phyloP scores from a whole-genome alignment of 2,113 vertebrate species.

The Lamprologus ornatipinnis region DNA sequence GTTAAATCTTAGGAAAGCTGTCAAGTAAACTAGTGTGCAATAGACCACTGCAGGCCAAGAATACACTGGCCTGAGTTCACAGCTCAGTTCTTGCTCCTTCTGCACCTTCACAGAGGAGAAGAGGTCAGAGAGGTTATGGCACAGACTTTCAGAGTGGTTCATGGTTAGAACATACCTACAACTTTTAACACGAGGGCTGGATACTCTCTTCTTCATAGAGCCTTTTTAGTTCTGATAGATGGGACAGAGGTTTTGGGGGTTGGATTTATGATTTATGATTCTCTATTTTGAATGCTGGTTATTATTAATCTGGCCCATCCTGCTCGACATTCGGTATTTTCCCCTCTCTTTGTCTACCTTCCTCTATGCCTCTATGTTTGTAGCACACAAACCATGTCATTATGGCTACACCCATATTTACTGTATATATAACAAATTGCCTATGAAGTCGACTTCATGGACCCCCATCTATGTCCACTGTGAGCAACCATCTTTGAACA shows the following conservation, averaged over 20 bases:
- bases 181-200: neutral
- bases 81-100: too few species aligned
- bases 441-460: rapidly evolving
- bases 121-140: neutral
- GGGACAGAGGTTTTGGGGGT: neutral
- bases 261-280: neutral
- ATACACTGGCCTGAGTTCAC: neutral
- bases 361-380: neutral
- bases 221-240: neutral
- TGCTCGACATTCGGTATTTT: neutral
- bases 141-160: neutral
- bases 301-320: neutral
- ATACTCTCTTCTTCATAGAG: neutral
- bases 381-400: neutral
- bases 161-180: neutral
- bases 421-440: neutral
- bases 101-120: neutral
- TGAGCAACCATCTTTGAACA: neutral
- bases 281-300: neutral
- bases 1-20: neutral
- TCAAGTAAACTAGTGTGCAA: neutral
- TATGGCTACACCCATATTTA: neutral
- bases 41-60: neutral
- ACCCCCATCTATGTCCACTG: neutral
- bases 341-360: neutral